A percentile compares a stretch with the other conserved stretches of the same genome.
Conservation (phyloP, 2,113 vertebrate genomes). For the Galemys pyrenaicus region DNA sequence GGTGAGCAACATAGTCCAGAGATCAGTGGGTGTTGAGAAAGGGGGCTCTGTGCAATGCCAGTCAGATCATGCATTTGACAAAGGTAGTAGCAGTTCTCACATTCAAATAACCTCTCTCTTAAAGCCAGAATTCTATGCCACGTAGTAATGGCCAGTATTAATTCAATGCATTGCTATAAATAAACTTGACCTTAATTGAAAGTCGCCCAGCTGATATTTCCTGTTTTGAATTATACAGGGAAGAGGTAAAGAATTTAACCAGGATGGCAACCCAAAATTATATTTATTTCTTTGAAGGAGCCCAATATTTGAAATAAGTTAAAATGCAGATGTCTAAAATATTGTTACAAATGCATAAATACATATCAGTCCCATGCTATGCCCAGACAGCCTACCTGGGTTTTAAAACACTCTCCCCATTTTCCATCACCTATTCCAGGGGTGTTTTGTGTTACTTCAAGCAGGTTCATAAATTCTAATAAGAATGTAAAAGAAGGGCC, state of each 20-base stretch:
- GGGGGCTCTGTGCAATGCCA: not conserved
- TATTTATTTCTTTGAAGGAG: not conserved
- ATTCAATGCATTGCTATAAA: slow-evolving; percentile 24
- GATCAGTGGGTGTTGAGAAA: not conserved
- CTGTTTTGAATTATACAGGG: not conserved
- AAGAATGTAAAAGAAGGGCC: not conserved
- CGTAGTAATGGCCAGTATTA: not conserved
- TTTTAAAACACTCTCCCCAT: not conserved
- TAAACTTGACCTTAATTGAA: slow-evolving; percentile 39
- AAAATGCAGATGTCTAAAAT: not conserved
- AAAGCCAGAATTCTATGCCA: not conserved
- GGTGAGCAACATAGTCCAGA: not conserved
- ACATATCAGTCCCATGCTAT: not conserved
- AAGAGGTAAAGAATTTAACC: not conserved
- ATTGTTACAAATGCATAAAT: not conserved
- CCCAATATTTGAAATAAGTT: not conserved
- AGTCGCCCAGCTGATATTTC: not conserved
- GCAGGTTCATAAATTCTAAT: not conserved
- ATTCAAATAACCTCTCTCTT: slow-evolving; percentile 1
- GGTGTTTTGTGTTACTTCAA: not conserved
- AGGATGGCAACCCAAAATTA: not conserved
- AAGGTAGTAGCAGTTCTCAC: not conserved
- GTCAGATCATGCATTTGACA: slow-evolving; percentile 19
- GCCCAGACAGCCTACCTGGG: not conserved
- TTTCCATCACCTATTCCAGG: not conserved